Percentiles rank a stretch among this genome's conserved stretches.
phyloP scores from a whole-genome alignment of 2,888 invertebrate species.

The Unio pictorum region DNA sequence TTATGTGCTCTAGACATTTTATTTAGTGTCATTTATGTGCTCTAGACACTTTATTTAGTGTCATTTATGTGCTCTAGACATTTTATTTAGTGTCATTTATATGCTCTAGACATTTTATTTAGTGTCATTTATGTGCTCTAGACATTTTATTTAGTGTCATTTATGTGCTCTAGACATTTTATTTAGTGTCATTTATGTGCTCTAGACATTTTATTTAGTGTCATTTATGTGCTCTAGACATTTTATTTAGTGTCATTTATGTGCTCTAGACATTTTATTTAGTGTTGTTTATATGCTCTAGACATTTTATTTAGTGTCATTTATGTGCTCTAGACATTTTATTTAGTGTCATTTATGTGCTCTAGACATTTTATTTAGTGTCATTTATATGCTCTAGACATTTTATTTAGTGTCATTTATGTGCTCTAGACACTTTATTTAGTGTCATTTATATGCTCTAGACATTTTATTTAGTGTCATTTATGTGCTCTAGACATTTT shows the following conservation, averaged over 20 bases:
- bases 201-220: neutral
- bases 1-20: neutral
- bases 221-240: neutral
- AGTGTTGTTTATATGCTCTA: neutral
- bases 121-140: neutral
- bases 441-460: neutral
- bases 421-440: neutral
- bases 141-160: neutral
- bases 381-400: conserved; percentile 74
- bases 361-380: neutral
- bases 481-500: neutral
- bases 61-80: too few relatives aligned
- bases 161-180: conserved; percentile 74
- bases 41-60: neutral
- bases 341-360: neutral
- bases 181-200: neutral
- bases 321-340: neutral
- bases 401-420: neutral
- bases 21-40: neutral
- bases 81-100: conserved; percentile 9
- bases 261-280: neutral
- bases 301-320: conserved; percentile 9
- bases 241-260: neutral
- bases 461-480: neutral
- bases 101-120: neutral